phyloP scores from a whole-genome alignment of 2,113 vertebrate species.

The Crotophaga sulcirostris region DNA sequence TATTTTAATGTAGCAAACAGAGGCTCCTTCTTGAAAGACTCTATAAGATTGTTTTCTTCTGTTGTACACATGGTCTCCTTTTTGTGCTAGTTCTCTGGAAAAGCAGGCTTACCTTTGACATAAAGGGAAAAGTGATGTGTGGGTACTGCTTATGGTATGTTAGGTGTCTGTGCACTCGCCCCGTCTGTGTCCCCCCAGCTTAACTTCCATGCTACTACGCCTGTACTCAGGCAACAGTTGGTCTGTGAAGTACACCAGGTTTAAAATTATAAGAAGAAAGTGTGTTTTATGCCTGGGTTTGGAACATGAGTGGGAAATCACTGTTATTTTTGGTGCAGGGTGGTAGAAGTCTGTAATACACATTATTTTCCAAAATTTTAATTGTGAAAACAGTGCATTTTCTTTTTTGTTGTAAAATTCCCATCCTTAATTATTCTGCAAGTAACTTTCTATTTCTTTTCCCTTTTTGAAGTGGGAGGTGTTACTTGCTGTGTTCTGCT shows the following conservation, averaged over 20 bases:
- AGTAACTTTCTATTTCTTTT: not conserved
- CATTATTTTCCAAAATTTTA: not conserved
- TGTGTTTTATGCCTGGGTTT: not conserved
- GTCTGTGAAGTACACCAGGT: not conserved
- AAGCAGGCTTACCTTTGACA: not conserved
- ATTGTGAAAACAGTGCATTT: not conserved
- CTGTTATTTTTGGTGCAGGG: not conserved
- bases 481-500: not conserved
- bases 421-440: not conserved
- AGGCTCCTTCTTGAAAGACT: not conserved
- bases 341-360: not conserved
- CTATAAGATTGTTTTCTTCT: not conserved
- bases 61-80: not conserved
- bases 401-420: not conserved
- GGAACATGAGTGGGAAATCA: not conserved
- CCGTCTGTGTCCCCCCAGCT: not conserved
- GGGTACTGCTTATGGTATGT: not conserved
- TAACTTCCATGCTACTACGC: rapidly evolving
- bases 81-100: not conserved
- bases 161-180: not conserved
- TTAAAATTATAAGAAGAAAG: not conserved
- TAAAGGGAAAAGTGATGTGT: not conserved
- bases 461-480: not conserved
- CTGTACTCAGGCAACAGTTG: not conserved
- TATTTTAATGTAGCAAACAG: not conserved